phyloP scores from a whole-genome alignment of 2,797 vertebrate genomes.

The Clarias pachynema region DNA sequence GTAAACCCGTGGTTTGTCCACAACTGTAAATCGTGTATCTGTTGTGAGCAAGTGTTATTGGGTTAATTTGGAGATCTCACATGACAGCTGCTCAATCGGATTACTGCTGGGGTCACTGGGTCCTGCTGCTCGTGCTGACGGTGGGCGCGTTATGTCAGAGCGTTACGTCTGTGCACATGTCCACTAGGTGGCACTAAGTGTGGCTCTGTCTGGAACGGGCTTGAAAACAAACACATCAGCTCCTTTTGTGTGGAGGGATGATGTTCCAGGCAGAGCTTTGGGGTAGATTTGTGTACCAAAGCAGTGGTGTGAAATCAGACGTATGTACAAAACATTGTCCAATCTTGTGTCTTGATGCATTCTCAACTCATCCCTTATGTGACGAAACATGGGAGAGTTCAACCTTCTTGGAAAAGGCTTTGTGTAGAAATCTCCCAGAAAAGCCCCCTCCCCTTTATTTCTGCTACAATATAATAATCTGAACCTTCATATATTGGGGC shows the following conservation, averaged over 20 bases:
- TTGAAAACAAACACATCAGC: slow-evolving; percentile 60
- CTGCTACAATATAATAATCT: no score
- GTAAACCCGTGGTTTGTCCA: neutral
- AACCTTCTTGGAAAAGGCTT: neutral
- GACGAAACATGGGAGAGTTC: neutral
- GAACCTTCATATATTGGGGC: neutral
- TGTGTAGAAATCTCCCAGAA: neutral
- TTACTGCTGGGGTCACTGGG: slow-evolving; percentile 68
- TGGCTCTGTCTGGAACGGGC: slow-evolving; percentile 5
- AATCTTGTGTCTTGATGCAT: neutral
- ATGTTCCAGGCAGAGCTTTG: neutral
- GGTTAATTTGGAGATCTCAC: slow-evolving; percentile 69
- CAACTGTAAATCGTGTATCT: no score
- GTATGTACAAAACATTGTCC: neutral
- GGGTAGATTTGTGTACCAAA: neutral
- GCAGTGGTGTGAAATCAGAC: neutral
- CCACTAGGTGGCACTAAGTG: slow-evolving; percentile 22
- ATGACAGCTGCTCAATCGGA: slow-evolving; percentile 73
- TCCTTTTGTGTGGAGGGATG: slow-evolving; percentile 48
- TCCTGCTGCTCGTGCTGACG: slow-evolving; percentile 34
- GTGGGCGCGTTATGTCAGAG: slow-evolving; percentile 70
- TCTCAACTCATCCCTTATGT: neutral
- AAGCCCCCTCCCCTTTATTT: neutral
- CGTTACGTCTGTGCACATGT: neutral
- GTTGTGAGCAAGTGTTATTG: slow-evolving; percentile 35